Percentiles rank a stretch among this genome's conserved stretches.
Conservation (phyloP, 2,113 vertebrate species). For the Poeciliopsis turrubarensis region DNA sequence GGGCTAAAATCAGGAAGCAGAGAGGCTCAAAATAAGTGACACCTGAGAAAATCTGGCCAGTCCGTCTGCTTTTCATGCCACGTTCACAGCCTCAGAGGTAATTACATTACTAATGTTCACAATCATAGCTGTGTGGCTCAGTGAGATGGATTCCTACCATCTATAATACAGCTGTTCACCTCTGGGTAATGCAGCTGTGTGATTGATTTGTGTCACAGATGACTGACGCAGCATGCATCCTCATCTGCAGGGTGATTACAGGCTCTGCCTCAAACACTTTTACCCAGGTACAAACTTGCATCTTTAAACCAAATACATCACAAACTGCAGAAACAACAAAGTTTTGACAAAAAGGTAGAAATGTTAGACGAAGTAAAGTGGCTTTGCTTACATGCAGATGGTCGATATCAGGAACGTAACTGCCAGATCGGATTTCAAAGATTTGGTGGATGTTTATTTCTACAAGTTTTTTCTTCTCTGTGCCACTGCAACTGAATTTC, state of each 20-base stretch:
- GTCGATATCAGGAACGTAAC: not conserved
- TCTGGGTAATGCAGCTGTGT: slow-evolving; percentile 2
- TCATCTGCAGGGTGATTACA: not conserved
- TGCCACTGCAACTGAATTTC: too few relatives aligned
- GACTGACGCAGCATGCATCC: not conserved
- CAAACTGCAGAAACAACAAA: not conserved
- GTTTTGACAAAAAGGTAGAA: not conserved
- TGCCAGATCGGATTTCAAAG: not conserved
- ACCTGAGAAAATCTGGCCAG: slow-evolving; percentile 1
- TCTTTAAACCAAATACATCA: not conserved
- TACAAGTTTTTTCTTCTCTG: too few relatives aligned
- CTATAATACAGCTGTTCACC: slow-evolving; percentile 8
- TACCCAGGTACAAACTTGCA: not conserved
- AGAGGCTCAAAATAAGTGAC: slow-evolving; percentile 20
- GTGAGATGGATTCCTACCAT: not conserved
- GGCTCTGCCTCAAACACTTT: not conserved
- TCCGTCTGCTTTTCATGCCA: not conserved
- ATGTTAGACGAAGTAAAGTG: not conserved
- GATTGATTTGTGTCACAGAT: slow-evolving; percentile 6
- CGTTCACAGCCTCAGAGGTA: slow-evolving; percentile 2
- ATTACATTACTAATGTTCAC: slow-evolving; percentile 27
- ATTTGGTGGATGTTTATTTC: too few relatives aligned
- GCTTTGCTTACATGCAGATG: too few relatives aligned
- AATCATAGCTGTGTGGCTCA: slow-evolving; percentile 25
- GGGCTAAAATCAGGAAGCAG: slow-evolving; percentile 30